phyloP scores from a whole-genome alignment of 2,888 invertebrate genomes.

The Tenthredo livida region DNA sequence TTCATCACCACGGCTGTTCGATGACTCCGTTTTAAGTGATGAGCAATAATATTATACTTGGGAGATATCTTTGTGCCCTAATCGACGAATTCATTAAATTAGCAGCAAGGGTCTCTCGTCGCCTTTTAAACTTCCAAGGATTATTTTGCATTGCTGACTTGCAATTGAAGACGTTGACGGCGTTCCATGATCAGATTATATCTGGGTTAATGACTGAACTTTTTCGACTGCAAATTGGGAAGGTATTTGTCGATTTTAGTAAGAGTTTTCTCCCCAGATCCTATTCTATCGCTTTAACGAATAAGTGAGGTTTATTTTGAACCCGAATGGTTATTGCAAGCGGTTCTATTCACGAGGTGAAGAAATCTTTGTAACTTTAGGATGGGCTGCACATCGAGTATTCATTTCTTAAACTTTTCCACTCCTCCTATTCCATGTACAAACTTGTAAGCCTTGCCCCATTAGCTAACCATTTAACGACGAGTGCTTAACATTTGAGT shows the following conservation, averaged over 20 bases:
- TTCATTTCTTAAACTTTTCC: slow-evolving; percentile 4
- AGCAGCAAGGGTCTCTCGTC: background rate
- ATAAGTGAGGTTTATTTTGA: background rate
- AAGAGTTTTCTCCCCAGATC: background rate
- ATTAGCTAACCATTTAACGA: background rate
- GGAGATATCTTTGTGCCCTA: background rate
- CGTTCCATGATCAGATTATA: background rate
- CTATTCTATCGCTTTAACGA: background rate
- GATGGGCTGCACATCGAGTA: background rate
- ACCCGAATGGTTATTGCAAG: background rate
- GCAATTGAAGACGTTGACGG: no score
- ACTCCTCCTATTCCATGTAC: slow-evolving; percentile 20
- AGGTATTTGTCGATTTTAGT: background rate
- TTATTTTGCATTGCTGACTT: no score
- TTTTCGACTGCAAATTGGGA: background rate
- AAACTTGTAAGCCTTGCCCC: background rate
- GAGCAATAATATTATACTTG: background rate
- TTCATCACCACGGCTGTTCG: background rate
- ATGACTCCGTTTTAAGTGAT: background rate
- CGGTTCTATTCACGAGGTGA: background rate
- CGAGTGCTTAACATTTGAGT: background rate
- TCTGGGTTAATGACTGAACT: background rate
- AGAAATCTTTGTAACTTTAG: background rate
- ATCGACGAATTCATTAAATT: background rate
- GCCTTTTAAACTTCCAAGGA: background rate